Base-by-base conservation (phyloP, 2,113 vertebrate genomes). In the Oenanthe melanoleuca region DNA sequence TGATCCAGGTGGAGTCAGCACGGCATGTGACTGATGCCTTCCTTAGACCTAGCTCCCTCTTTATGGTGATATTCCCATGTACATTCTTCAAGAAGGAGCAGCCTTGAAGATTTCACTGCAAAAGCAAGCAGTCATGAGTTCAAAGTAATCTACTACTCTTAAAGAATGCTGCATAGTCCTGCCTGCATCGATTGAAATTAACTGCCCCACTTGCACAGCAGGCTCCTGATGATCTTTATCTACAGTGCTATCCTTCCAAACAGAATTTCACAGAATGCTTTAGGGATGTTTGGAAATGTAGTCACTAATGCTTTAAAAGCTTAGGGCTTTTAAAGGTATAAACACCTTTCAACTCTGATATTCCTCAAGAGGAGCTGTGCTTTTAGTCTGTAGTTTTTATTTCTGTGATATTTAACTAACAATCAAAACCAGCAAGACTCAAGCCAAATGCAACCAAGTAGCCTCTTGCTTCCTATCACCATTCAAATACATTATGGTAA, bases 261-360 rank as follows among this genome's bases (percentile, higher is more conserved):
- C 4, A 34, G 59, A 75, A 29, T 82, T 91, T 65, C 69, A 78
- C 8, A 21, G 52, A 80, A 70, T 1, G 4, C 11, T 42, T 53
- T 23, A 79, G 71, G 17, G n/a, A 34, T 1, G 1, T 12, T 73
- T 40, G 8, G 33, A 80, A 67, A 7, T 20, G 57, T 19, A 81
- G 34, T 38, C 45, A 79, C 38, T 63, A 92, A 66, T 21, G 13
- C 44, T 88, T 59, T 67, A 78, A 89, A 89, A 91, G 29, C 37
- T 72, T 31, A 42, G 11, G 14, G 42, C 8, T 87, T 73, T 72
- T 44, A 65, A 65, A 53, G 13, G 23, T 21, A 4, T 45, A n/a
- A 75, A 59, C 7, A 56, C 6, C 22, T 74, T 71, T 67, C 67
- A 60, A 14, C 14, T 57, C 70, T 23, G 26, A 75, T 29, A 38